phyloP scores from a whole-genome alignment of 2,888 invertebrate species.

The Clanis bilineata region DNA sequence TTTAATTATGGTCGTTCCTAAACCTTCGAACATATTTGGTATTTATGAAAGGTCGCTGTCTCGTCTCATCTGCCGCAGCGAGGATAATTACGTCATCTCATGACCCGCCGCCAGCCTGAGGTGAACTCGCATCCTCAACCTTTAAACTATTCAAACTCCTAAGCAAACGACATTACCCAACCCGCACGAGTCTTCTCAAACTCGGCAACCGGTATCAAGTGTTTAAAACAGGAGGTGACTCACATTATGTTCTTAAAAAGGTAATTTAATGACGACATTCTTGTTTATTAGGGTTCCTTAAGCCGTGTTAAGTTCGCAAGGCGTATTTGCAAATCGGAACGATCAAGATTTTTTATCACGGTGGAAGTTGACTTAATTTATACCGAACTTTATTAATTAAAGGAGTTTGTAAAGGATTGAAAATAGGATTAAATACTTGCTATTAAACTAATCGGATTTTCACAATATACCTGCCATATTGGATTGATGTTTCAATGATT shows the following conservation, averaged over 20 bases:
- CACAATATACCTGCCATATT: not conserved
- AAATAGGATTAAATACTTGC: not conserved
- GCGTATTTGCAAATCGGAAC: not conserved
- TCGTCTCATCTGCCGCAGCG: conserved; percentile 32
- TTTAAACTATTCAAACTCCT: conserved; percentile 61
- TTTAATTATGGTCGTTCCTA: not conserved
- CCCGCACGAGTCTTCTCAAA: conserved; percentile 31
- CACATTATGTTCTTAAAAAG: conserved; percentile 43
- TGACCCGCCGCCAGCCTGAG: conserved; percentile 45
- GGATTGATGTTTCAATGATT: not conserved
- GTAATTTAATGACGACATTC: conserved; percentile 32
- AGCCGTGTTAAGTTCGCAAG: not conserved
- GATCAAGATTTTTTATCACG: not conserved
- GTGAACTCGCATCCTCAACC: conserved; percentile 69
- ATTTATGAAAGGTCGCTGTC: conserved; percentile 49
- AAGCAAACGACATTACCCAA: conserved; percentile 43
- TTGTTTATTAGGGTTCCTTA: conserved; percentile 33
- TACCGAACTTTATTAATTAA: not conserved
- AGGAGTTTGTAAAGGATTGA: not conserved
- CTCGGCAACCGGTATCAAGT: conserved; percentile 41
- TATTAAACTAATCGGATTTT: not conserved
- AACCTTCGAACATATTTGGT: conserved; percentile 36
- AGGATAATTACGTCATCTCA: conserved; percentile 58
- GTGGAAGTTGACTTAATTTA: not conserved
- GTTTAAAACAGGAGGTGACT: conserved; percentile 58